Conservation (phyloP, 2,888 invertebrate species). For the Drosophila pseudotakahashii region DNA sequence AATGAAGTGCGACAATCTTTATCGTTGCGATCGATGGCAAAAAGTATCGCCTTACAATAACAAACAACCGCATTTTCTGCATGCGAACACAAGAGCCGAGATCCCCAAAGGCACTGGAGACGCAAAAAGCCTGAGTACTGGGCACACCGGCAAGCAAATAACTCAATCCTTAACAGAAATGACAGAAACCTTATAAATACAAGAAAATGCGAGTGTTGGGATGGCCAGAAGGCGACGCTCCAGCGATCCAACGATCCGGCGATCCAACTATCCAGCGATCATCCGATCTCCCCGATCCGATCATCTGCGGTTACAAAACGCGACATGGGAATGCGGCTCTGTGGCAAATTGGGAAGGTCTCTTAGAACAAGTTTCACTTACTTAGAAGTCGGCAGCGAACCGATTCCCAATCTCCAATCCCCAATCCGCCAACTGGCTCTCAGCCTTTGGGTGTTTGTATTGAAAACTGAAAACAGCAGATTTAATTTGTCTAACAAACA, state of each 20-base stretch:
- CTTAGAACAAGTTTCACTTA: constrained; percentile 70
- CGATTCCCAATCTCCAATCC: constrained; percentile 23
- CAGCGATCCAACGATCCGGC: constrained; percentile 1
- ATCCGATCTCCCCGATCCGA: constrained; percentile 50
- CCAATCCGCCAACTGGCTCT: constrained; percentile 38
- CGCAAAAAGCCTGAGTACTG: background rate
- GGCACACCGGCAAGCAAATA: constrained; percentile 60
- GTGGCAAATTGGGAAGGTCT: constrained; percentile 57
- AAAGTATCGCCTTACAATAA: constrained; percentile 68
- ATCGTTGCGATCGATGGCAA: constrained; percentile 51
- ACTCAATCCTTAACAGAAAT: constrained; percentile 77
- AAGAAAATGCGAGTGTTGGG: constrained; percentile 58
- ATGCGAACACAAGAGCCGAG: constrained; percentile 51
- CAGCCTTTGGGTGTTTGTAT: constrained; percentile 37
- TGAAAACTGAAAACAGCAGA: constrained; percentile 72
- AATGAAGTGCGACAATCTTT: constrained; percentile 38
- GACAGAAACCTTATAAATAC: constrained; percentile 78
- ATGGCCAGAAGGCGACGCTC: background rate
- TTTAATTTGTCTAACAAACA: constrained; percentile 77
- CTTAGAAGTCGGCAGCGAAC: constrained; percentile 48
- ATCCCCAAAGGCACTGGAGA: constrained; percentile 54
- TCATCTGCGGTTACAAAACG: constrained; percentile 65
- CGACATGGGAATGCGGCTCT: constrained; percentile 74
- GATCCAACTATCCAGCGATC: constrained; percentile 34
- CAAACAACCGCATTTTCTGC: constrained; percentile 70